Evolutionary conservation across 2,113 vertebrate genomes (phyloP).

Genomic region (Aphyosemion australe): DNA sequence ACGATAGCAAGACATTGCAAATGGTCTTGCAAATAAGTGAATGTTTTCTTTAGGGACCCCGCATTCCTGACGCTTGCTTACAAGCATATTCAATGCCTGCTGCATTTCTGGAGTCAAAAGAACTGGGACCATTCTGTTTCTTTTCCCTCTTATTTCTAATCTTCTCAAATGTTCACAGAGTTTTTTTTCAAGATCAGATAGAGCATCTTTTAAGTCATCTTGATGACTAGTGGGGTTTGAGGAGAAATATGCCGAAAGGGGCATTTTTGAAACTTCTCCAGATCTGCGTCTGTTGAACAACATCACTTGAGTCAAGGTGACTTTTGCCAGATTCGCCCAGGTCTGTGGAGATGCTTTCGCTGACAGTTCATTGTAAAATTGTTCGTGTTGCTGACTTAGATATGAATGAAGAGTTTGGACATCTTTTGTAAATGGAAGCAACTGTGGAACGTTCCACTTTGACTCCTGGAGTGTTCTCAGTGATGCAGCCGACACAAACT

Average conservation of each 20-base stretch:
- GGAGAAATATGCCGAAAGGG: constrained; percentile 26
- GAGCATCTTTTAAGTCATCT: background rate
- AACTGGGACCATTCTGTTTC: constrained; percentile 4
- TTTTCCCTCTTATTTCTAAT: constrained; percentile 43
- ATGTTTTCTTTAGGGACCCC: constrained; percentile 19
- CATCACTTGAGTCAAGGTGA: constrained; percentile 43
- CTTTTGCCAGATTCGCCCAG: constrained; percentile 41
- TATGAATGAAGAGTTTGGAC: constrained; percentile 31
- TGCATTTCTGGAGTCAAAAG: constrained; percentile 53
- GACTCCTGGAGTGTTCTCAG: constrained; percentile 34
- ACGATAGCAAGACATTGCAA: constrained; percentile 6
- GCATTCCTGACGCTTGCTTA: constrained; percentile 30
- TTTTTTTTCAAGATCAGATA: constrained; percentile 28
- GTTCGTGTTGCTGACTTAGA: constrained; percentile 7
- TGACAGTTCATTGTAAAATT: background rate
- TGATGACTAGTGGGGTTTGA: background rate
- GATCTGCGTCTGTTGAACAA: constrained; percentile 48
- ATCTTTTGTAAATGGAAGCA: constrained; percentile 50
- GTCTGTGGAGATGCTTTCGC: background rate
- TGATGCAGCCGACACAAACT: constrained; percentile 23
- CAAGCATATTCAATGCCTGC: constrained; percentile 37
- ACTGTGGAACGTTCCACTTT: constrained; percentile 36
- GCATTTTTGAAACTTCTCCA: constrained; percentile 38
- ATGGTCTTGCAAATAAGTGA: constrained; percentile 36
- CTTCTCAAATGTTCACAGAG: constrained; percentile 43